Evolutionary conservation across 2,888 invertebrate genomes (phyloP).

Genomic region (Drosophila macrospina): DNA sequence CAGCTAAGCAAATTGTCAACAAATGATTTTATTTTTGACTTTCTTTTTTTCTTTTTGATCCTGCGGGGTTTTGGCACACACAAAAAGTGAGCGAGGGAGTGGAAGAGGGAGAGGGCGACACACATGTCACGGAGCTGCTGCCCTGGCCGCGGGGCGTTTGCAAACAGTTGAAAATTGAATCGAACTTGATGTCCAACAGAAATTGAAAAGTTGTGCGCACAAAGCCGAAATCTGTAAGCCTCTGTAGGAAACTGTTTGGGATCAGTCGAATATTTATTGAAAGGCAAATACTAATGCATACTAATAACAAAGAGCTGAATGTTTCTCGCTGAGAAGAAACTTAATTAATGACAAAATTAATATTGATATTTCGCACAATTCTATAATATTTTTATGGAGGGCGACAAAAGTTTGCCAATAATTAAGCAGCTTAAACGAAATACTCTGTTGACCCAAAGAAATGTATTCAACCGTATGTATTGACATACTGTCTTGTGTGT

Average conservation of each 20-base stretch:
- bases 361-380: background rate
- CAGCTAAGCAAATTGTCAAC: constrained; percentile 82
- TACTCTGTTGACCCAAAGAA: background rate
- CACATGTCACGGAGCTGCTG: constrained; percentile 53
- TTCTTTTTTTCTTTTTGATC: constrained; percentile 30
- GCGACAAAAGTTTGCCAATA: background rate
- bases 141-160: constrained; percentile 53
- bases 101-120: constrained; percentile 4
- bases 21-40: constrained; percentile 72
- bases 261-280: constrained; percentile 2
- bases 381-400: constrained; percentile 7
- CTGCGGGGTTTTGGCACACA: constrained; percentile 41
- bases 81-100: too few species aligned
- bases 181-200: constrained; percentile 57
- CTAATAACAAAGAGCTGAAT: background rate
- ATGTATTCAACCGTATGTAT: constrained; percentile 8
- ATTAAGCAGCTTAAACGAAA: constrained; percentile 4
- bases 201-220: constrained; percentile 36
- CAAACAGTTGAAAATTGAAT: constrained; percentile 71
- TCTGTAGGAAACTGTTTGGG: constrained; percentile 1
- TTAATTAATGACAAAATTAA: constrained; percentile 10
- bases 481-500: constrained; percentile 8
- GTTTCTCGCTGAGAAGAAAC: background rate
- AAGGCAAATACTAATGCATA: constrained; percentile 1
- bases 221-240: constrained; percentile 29